A percentile compares a stretch with the other conserved stretches of the same genome.
phyloP scores from a whole-genome alignment of 2,888 invertebrate genomes.

The Hydrotaea cyrtoneurina region DNA sequence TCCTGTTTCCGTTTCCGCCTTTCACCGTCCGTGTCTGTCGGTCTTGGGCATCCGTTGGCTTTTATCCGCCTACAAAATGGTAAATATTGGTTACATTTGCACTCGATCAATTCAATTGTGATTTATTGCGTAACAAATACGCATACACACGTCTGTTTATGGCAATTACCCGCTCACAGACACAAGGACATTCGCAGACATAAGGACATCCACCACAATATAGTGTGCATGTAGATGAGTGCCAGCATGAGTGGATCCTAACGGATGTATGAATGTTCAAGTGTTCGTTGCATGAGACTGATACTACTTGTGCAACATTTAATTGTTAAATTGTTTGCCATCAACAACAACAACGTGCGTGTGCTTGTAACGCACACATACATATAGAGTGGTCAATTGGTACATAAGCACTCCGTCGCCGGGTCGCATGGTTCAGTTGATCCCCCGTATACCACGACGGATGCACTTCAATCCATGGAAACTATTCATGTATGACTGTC shows the following conservation, averaged over 20 bases:
- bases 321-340: conserved; percentile 10
- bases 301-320: background rate
- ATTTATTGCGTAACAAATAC: conserved; percentile 45
- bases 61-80: conserved; percentile 2
- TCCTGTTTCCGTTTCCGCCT: conserved; percentile 11
- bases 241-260: background rate
- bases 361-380: background rate
- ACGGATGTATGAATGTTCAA: background rate
- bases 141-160: background rate
- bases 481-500: background rate
- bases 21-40: background rate
- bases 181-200: background rate
- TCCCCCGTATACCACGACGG: background rate
- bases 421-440: too few species aligned
- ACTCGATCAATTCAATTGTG: conserved; percentile 50
- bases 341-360: background rate
- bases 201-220: background rate
- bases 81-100: conserved; percentile 34
- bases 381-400: background rate
- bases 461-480: background rate
- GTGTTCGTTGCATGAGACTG: background rate
- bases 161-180: background rate
- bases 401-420: background rate
- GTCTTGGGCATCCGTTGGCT: background rate
- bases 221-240: background rate